Evolutionary conservation across 1,140 invertebrate species (phyloP).

Genomic region (Drosophila tsacasi): DNA sequence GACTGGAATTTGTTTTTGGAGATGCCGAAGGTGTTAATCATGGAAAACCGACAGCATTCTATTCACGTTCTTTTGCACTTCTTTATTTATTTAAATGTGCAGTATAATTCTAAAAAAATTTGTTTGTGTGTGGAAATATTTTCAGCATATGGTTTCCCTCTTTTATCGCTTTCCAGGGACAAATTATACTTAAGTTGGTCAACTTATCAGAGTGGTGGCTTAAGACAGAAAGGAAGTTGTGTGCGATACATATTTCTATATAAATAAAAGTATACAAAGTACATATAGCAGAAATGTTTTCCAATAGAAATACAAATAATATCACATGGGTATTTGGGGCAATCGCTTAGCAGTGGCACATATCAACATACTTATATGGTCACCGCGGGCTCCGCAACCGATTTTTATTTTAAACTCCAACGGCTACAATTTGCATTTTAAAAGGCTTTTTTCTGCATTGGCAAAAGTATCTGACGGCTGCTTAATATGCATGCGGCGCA

Average conservation of each 20-base stretch:
- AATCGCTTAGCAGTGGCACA: constrained; percentile 9
- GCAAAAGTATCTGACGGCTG: constrained; percentile 26
- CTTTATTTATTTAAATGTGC: constrained; percentile 39
- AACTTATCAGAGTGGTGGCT: constrained; percentile 49
- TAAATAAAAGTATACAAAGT: constrained; percentile 9
- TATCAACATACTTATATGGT: constrained; percentile 3
- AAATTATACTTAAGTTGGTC: constrained; percentile 56
- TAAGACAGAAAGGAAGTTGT: constrained; percentile 53
- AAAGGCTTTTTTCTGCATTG: constrained; percentile 39
- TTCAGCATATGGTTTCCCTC: constrained; percentile 9
- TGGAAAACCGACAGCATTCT: constrained; percentile 15
- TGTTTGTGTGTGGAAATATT: constrained; percentile 27
- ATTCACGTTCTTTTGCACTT: constrained; percentile 24
- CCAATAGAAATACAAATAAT: not conserved
- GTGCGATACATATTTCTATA: constrained; percentile 13
- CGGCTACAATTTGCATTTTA: constrained; percentile 71
- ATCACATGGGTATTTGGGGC: constrained; percentile 24
- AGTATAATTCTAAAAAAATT: not conserved
- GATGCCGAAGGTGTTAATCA: constrained; percentile 62
- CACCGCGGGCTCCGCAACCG: constrained; percentile 40
- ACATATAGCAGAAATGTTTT: constrained; percentile 36
- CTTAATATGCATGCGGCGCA: constrained; percentile 67
- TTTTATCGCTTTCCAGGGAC: constrained; percentile 47
- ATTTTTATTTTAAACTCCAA: constrained; percentile 65
- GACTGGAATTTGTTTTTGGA: constrained; percentile 39